Evolutionary conservation across 2,888 invertebrate species (phyloP), one percentile per base, ranked within the genome.

Genomic region (Polia nebulosa): DNA sequence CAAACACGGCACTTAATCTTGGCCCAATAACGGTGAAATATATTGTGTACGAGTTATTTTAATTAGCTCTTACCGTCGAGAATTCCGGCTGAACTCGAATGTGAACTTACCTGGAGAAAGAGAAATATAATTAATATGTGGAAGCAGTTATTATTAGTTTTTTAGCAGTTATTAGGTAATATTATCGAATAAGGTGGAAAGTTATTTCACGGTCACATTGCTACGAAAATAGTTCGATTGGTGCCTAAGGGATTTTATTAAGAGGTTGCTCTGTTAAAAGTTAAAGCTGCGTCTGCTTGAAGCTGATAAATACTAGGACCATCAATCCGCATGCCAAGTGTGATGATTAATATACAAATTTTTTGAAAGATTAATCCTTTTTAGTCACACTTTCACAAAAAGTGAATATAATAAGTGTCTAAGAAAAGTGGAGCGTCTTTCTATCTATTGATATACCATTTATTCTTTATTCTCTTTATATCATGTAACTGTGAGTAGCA

Each of bases 31-130:
- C 64, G 47, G 59, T 47, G 45, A 60, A 70, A 52, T 69, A 80
- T 75, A 79, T 72, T 62, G 65, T 51, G 66, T 47, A 69, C 47
- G 63, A 85, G 81, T 61, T 83, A 88, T 85, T 85, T 87, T 86
- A 87, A 86, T 87, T 80, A 85, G 47, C 85, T 81, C 67, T 72
- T 72, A 87, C 88, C 78, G 71, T 39, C 22, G 61, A 74, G 77
- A 68, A 82, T 78, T 49, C 39, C 70, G 55, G 57, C 74, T n/a
- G 52, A 32, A 61, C 67, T 69, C 55, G 39, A 64, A 69, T 71
- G 67, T 71, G 72, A 72, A 87, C 91, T 90, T 91, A 91, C 91
- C 91, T 91, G 90, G 57, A 90, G 62, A 75, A 84, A 84, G 71
- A 78, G 72, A 80, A 68, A 47, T 17, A 15, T 47, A 20, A 76